Evolutionary conservation across 1,140 invertebrate genomes (phyloP), one percentile per base, ranked within the genome.

Genomic region (Temnothorax curvispinosus): DNA sequence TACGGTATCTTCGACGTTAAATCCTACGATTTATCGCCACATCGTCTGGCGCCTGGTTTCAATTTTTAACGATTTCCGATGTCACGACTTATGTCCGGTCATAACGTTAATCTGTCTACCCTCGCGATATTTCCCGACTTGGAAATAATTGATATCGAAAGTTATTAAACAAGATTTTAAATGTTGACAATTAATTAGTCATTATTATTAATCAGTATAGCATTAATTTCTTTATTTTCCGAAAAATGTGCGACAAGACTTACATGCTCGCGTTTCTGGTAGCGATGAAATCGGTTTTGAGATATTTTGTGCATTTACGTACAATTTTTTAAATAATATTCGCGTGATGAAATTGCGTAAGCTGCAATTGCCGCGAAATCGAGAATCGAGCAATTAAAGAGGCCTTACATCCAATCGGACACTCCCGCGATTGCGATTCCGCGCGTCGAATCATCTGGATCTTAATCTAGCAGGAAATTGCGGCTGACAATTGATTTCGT

Each of bases 401-500:
- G 38, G 13, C 52, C 58, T 88, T 81, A 82, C 54, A 50, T 11
- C 0, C 85, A 78, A 87, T 87, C 75, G 78, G 54, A 75, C 62
- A 72, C 62, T 56, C 56, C 47, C 58, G 52, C 78, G 60, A 86
- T 76, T 69, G 5, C 32, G n/a, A 52, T 71, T 72, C 11, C 38
- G 47, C 50, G 78, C 47, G 11, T 47, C 65, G 81, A 85, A 75
- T 77, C 78, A 74, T 21, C 52, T 71, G 21, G 32, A 64, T 82
- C 71, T 90, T 88, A 88, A 91, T 90, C 78, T n/a, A 87, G 56
- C 88, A 88, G 91, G 90, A 90, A 92, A 93, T 93, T 92, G 92
- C 72, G 90, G 91, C 85, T 91, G 89, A 92, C 88, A 92, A 93
- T 92, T 92, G 91, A 93, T 92, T 93, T 88, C 76, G 72, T 87